A percentile compares a stretch with the other conserved stretches of the same genome.
phyloP scores from a whole-genome alignment of 2,888 invertebrate species.

The Hemistola chrysoprasaria region DNA sequence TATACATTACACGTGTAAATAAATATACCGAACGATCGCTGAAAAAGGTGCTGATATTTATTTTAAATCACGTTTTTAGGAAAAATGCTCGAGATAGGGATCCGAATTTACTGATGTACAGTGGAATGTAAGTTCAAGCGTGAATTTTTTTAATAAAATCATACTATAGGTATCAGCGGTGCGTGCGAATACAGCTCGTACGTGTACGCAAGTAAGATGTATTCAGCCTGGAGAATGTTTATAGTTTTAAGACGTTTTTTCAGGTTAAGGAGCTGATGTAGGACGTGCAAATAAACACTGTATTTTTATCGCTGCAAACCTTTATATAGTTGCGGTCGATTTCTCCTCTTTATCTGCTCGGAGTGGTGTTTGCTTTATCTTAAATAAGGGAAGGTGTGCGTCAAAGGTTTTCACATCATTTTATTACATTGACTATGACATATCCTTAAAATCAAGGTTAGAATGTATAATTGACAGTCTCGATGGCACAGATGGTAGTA shows the following conservation, averaged over 20 bases:
- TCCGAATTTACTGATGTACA: conserved; percentile 73
- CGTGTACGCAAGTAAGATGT: conserved; percentile 41
- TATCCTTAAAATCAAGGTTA: neutral
- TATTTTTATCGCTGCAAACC: conserved; percentile 81
- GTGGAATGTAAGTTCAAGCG: conserved; percentile 67
- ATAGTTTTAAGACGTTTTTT: conserved; percentile 53
- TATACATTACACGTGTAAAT: conserved; percentile 45
- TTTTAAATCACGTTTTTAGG: conserved; percentile 68
- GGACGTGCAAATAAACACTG: conserved; percentile 82
- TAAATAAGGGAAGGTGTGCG: conserved; percentile 68
- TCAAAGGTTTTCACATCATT: conserved; percentile 50
- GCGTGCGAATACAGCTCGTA: conserved; percentile 53
- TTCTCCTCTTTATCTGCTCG: conserved; percentile 77
- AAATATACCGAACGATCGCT: conserved; percentile 17
- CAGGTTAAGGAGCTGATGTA: conserved; percentile 65
- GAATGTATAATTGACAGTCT: neutral
- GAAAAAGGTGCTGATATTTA: conserved; percentile 40
- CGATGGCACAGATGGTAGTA: no score
- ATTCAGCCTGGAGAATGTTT: conserved; percentile 45
- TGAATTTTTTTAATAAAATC: conserved; percentile 44
- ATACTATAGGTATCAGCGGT: conserved; percentile 28
- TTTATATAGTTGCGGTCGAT: conserved; percentile 82
- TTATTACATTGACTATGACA: conserved; percentile 39
- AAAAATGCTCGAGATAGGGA: conserved; percentile 66
- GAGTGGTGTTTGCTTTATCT: conserved; percentile 79